These are phyloP conservation scores for Teleogryllus oceanicus DNA, from an alignment of 2,888 invertebrate genomes.

Conservation along the genomic window DNA sequence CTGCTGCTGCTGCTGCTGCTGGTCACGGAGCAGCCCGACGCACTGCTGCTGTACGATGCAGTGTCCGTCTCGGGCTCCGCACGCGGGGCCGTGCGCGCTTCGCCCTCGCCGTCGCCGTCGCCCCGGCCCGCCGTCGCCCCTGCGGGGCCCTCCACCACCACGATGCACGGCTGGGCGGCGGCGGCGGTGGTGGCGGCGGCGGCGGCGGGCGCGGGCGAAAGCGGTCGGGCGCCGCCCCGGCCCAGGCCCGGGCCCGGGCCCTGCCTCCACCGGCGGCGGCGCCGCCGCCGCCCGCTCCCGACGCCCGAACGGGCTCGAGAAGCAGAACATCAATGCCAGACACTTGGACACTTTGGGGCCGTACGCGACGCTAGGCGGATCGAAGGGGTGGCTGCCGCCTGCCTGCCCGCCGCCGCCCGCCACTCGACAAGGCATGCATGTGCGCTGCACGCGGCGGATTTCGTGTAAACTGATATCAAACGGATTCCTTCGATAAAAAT, in stretches of 20 bases:
- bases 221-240: slow-evolving; percentile 25
- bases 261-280: slow-evolving; percentile 43
- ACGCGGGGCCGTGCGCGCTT: background rate
- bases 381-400: background rate
- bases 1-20: background rate
- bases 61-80: slow-evolving; percentile 18
- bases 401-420: background rate
- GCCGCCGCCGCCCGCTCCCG: slow-evolving; percentile 54
- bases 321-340: slow-evolving; percentile 46
- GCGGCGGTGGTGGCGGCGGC: slow-evolving; percentile 42
- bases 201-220: slow-evolving; percentile 41
- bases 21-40: background rate
- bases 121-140: slow-evolving; percentile 20
- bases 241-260: slow-evolving; percentile 28
- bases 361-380: background rate
- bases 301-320: slow-evolving; percentile 50
- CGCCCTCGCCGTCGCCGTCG: background rate
- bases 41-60: background rate
- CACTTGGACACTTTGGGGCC: slow-evolving; percentile 33
- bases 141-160: slow-evolving; percentile 41
- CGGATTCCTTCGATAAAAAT: background rate
- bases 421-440: background rate
- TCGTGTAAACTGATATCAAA: background rate
- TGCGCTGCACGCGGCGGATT: background rate
- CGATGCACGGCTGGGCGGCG: slow-evolving; percentile 37